Percentiles rank a stretch among this genome's conserved stretches.
Conservation (phyloP, 1,140 invertebrate genomes). For the Maconellicoccus hirsutus region DNA sequence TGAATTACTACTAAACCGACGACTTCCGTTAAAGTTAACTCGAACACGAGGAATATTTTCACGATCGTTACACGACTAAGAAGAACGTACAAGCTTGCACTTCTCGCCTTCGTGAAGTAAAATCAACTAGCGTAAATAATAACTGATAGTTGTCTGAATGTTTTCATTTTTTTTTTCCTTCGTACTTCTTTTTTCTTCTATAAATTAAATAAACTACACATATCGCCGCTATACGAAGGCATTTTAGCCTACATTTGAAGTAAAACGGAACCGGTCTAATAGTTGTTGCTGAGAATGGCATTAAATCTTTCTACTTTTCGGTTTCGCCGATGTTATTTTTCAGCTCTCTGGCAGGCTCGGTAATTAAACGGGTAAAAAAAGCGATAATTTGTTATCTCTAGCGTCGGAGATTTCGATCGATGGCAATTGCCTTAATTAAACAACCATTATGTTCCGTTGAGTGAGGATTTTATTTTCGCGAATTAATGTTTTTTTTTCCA, state of each 20-base stretch:
- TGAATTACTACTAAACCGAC: neutral
- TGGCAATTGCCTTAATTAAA: neutral
- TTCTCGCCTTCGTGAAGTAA: neutral
- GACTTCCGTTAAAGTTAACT: neutral
- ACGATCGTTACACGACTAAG: too few relatives aligned
- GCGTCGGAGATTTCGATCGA: neutral
- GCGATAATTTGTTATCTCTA: neutral
- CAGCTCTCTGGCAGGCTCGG: too few relatives aligned
- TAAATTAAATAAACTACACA: neutral
- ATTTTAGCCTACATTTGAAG: conserved; percentile 21
- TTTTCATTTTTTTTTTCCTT: conserved; percentile 2
- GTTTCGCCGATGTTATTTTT: neutral
- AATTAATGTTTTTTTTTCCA: too few relatives aligned
- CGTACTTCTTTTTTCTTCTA: neutral
- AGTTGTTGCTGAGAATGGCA: neutral
- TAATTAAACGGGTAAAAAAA: neutral
- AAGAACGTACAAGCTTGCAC: too few relatives aligned
- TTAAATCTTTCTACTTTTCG: neutral
- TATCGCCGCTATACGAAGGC: neutral
- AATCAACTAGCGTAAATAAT: conserved; percentile 15
- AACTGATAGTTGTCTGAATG: neutral
- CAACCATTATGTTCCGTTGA: neutral
- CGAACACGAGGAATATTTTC: neutral
- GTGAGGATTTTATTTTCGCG: too few relatives aligned
- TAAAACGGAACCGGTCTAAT: conserved; percentile 16